Conservation (phyloP, 1,140 invertebrate genomes). For the Hypothenemus hampei region DNA sequence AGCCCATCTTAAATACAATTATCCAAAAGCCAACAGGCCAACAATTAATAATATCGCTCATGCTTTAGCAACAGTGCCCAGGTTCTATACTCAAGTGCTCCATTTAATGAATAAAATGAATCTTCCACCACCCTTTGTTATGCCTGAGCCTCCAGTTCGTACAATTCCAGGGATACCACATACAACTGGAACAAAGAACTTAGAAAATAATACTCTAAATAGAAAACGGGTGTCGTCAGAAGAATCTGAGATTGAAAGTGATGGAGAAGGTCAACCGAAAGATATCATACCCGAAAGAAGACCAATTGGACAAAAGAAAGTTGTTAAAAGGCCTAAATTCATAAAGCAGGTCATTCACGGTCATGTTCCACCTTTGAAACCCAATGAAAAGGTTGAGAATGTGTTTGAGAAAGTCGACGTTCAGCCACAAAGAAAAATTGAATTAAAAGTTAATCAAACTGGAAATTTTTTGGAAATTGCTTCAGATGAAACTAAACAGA, state of each 20-base stretch:
- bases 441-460: slow-evolving; percentile 52
- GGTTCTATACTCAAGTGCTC: slow-evolving; percentile 79
- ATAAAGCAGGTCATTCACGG: slow-evolving; percentile 43
- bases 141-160: slow-evolving; percentile 41
- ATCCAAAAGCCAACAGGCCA: slow-evolving; percentile 66
- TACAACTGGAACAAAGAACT: slow-evolving; percentile 14
- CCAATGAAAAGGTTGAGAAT: slow-evolving; percentile 53
- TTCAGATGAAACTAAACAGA: no score
- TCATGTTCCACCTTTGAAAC: slow-evolving; percentile 44
- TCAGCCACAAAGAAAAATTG: slow-evolving; percentile 57
- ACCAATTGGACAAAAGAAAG: slow-evolving; percentile 53
- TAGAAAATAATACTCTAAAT: slow-evolving; percentile 12
- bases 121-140: slow-evolving; percentile 77
- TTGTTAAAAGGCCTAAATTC: slow-evolving; percentile 61
- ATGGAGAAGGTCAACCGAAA: slow-evolving; percentile 46
- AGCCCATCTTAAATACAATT: slow-evolving; percentile 66
- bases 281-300: slow-evolving; percentile 54
- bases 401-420: slow-evolving; percentile 59
- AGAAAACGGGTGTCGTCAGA: slow-evolving; percentile 34
- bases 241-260: slow-evolving; percentile 81
- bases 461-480: slow-evolving; percentile 32
- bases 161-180: slow-evolving; percentile 16
- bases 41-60: slow-evolving; percentile 76
- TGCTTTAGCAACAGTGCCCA: slow-evolving; percentile 65
- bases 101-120: slow-evolving; percentile 97